Evolutionary conservation across 2,888 invertebrate genomes (phyloP).

Genomic region (Cylloceria caligata): DNA sequence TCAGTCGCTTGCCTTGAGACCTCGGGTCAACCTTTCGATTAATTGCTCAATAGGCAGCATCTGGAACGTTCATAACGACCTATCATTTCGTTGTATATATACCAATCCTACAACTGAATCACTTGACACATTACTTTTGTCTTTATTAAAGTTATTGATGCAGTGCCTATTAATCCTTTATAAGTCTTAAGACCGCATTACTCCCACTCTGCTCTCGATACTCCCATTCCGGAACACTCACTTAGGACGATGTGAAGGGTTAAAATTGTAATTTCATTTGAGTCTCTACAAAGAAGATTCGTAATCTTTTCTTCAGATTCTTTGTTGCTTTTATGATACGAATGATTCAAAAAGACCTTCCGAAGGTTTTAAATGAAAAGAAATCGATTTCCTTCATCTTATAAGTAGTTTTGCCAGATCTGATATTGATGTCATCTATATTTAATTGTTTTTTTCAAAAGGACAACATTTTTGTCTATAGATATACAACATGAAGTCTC

Average conservation of each 20-base stretch:
- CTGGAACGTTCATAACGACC: neutral
- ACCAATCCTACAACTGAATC: neutral
- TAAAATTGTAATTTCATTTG: neutral
- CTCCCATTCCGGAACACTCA: too few species aligned
- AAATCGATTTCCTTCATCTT: too few species aligned
- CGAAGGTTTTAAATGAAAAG: too few species aligned
- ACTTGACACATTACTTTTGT: neutral
- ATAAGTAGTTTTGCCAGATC: too few species aligned
- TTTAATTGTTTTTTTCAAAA: neutral
- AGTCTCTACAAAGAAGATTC: neutral
- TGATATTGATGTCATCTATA: neutral
- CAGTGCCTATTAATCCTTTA: neutral
- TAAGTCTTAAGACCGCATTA: too few species aligned
- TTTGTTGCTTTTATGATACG: neutral
- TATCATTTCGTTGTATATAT: constrained; percentile 14
- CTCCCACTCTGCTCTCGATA: too few species aligned
- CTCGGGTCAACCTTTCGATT: constrained; percentile 6
- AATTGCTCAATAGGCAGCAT: constrained; percentile 7
- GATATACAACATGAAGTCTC: neutral
- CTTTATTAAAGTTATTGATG: neutral
- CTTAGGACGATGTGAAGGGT: too few species aligned
- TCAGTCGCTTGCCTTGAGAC: constrained; percentile 25
- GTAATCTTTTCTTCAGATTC: neutral
- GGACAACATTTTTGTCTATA: neutral
- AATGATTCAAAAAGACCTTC: too few species aligned